phyloP scores from a whole-genome alignment of 2,797 vertebrate genomes.

The Aulostomus chinensis region DNA sequence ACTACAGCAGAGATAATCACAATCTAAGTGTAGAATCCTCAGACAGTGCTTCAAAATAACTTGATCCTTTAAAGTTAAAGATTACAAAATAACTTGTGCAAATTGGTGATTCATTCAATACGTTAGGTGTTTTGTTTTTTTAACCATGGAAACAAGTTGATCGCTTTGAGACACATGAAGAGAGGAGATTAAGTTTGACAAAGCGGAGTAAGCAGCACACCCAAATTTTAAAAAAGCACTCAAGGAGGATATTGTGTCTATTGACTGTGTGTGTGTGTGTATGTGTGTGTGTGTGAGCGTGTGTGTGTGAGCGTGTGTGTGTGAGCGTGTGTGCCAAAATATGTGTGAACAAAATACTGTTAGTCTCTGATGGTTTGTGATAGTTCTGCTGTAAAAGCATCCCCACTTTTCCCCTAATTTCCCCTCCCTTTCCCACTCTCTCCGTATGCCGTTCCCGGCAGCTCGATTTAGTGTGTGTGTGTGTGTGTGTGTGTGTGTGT shows the following conservation, averaged over 20 bases:
- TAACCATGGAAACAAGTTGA: no score
- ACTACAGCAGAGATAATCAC: no score
- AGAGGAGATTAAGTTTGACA: constrained; percentile 24
- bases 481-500: constrained; percentile 19
- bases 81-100: no score
- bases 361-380: constrained; percentile 58
- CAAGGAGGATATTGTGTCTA: constrained; percentile 4
- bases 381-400: constrained; percentile 59
- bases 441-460: constrained; percentile 59
- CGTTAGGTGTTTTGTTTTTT: no score
- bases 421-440: constrained; percentile 56
- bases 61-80: no score
- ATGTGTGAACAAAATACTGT: constrained; percentile 45
- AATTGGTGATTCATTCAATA: no score
- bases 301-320: no score
- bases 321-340: constrained; percentile 22
- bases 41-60: no score
- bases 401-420: constrained; percentile 37
- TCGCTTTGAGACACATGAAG: constrained; percentile 7
- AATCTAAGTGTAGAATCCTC: no score
- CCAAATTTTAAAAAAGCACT: constrained; percentile 14
- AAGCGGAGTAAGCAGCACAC: constrained; percentile 6
- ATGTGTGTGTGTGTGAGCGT: neutral
- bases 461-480: constrained; percentile 29
- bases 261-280: constrained; percentile 23